Conservation (phyloP, 2,797 vertebrate genomes). For the Peromyscus eremicus region DNA sequence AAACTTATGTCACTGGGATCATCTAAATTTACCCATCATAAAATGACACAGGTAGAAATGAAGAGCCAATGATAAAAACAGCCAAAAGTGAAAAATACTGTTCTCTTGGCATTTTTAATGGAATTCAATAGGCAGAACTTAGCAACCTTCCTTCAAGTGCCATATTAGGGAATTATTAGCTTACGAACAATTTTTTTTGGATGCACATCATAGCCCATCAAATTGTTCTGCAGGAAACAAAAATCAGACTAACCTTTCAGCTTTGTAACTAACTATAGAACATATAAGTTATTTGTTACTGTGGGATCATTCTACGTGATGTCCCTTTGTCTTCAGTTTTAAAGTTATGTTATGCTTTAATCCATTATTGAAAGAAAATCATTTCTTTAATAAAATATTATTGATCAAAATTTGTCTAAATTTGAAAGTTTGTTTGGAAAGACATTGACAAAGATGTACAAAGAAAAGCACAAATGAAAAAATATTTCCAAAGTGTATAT, state of each 20-base stretch:
- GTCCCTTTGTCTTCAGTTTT: background rate
- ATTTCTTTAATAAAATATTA: too few relatives aligned
- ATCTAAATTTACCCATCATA: background rate
- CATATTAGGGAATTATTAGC: too few relatives aligned
- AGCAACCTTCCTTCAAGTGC: background rate
- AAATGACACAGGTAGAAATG: background rate
- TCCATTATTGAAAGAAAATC: background rate
- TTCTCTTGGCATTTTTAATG: background rate
- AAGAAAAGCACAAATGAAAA: background rate
- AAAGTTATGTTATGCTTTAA: background rate
- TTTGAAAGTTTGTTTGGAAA: background rate
- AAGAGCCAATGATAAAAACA: background rate
- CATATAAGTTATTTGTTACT: too few relatives aligned
- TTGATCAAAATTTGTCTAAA: background rate
- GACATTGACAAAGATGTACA: background rate
- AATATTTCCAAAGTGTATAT: background rate
- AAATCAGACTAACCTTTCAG: too few relatives aligned
- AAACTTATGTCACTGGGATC: background rate
- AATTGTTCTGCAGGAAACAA: background rate
- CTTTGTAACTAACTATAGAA: background rate
- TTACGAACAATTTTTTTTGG: background rate
- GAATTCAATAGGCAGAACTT: background rate
- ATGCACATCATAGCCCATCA: background rate
- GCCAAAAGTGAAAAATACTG: background rate
- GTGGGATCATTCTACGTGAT: background rate